Conservation (phyloP, 2,797 vertebrate genomes). For the Nyctalus aviator region DNA sequence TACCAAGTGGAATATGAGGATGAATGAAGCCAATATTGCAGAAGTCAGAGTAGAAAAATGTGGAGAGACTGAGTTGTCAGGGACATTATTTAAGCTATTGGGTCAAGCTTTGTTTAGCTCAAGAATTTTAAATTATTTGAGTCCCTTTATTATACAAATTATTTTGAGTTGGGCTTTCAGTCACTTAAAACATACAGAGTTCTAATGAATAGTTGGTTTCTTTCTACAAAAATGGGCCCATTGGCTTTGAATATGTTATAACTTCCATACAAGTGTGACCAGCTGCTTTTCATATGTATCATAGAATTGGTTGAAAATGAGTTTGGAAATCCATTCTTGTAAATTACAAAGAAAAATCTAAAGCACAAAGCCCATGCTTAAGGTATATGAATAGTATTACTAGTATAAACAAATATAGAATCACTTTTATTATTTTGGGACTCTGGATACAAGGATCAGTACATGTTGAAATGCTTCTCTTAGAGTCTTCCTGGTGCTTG, state of each 20-base stretch:
- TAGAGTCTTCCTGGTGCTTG: not conserved
- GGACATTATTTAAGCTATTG: not conserved
- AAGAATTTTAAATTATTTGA: constrained; percentile 37
- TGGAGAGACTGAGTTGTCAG: not conserved
- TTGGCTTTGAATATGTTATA: constrained; percentile 28
- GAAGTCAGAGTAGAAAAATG: constrained; percentile 38
- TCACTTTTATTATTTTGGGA: not conserved
- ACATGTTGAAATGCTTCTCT: not conserved
- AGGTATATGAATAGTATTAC: not conserved
- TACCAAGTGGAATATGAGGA: not conserved
- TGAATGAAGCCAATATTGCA: not conserved
- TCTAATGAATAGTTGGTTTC: constrained; percentile 32
- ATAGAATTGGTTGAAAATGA: constrained; percentile 46
- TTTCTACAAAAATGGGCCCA: constrained; percentile 39
- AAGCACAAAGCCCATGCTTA: not conserved
- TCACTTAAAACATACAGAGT: not conserved
- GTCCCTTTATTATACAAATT: constrained; percentile 17
- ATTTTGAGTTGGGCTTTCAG: not conserved
- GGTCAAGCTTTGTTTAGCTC: not conserved
- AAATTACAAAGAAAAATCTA: constrained; percentile 46
- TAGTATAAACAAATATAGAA: constrained; percentile 28
- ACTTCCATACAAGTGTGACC: not conserved
- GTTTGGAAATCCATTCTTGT: constrained; percentile 29
- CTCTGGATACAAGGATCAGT: not conserved
- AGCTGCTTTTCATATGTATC: constrained; percentile 30